A percentile compares a stretch with the other conserved stretches of the same genome.
phyloP scores from a whole-genome alignment of 1,140 invertebrate genomes.

The Pseudobourletiella spinata region DNA sequence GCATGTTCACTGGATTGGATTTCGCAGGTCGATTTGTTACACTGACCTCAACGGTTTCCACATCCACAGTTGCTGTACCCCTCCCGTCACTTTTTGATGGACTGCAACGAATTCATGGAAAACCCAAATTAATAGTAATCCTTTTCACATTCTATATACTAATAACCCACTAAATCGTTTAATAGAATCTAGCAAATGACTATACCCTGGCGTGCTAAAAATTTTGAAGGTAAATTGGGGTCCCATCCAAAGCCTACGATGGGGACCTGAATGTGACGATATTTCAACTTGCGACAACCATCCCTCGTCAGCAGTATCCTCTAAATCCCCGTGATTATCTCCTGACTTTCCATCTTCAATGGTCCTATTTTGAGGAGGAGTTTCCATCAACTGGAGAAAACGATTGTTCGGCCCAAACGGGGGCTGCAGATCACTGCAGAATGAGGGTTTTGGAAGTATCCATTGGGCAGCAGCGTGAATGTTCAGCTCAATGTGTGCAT shows the following conservation, averaged over 20 bases:
- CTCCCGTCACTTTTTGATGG: not conserved
- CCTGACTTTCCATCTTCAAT: not conserved
- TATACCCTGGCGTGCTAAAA: not conserved
- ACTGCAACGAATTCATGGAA: no score
- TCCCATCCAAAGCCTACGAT: constrained; percentile 93
- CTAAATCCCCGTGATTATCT: not conserved
- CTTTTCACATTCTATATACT: no score
- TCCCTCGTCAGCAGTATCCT: constrained; percentile 50
- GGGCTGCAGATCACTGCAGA: constrained; percentile 53
- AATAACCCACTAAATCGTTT: no score
- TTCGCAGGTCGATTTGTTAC: constrained; percentile 56
- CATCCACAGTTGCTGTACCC: constrained; percentile 45
- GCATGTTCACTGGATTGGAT: constrained; percentile 89
- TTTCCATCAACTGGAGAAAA: not conserved
- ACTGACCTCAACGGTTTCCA: constrained; percentile 62
- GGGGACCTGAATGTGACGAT: constrained; percentile 89
- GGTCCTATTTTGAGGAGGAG: not conserved
- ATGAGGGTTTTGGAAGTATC: constrained; percentile 60
- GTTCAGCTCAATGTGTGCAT: constrained; percentile 75
- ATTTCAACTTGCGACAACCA: constrained; percentile 91
- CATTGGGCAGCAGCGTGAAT: constrained; percentile 82
- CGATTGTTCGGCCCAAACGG: constrained; percentile 48
- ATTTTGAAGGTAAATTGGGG: constrained; percentile 67
- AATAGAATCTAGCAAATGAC: not conserved
- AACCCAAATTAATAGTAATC: no score